Evolutionary conservation across 2,797 vertebrate genomes (phyloP), one percentile per base, ranked within the genome.

Genomic region (Mionectes olivaceus): DNA sequence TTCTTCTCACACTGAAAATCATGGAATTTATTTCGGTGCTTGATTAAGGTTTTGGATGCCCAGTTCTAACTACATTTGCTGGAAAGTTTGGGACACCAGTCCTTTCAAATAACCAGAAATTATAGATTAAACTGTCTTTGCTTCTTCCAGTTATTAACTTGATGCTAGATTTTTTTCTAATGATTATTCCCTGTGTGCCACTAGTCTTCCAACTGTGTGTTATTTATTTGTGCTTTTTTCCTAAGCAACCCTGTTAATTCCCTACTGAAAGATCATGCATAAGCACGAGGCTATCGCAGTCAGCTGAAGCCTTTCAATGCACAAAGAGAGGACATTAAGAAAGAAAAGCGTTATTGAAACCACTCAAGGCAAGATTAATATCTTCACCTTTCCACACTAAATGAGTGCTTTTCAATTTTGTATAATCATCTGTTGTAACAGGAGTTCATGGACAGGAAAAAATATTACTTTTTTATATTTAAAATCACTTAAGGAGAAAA

Each of bases 141-240:
- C 39, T 87, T 87, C 65, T 89, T 89, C 61, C 56, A 32, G 28
- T 61, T 91, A 70, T 64, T 80, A 93, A 53, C 37, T 70, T 44
- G 52, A 83, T 32, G 56, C 10, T 69, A 57, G 14, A 23, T 60
- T 78, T 78, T 37, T 87, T 91, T 30, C 49, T 73, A 83, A 76
- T 60, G 86, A 83, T 89, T 87, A 49, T 55, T 95, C 65, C 27
- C 84, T 52, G 12, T 76, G 52, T 70, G 79, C 41, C 55, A 69
- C 86, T 63, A 35, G 2, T 76, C 73, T 83, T 93, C 92, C 92
- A 90, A 2, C 92, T 88, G 84, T 83, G 78, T 71, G 76, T 71
- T 95, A 90, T 78, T 93, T 91, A 83, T 86, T 91, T 91, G 63
- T 87, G 44, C 33, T 55, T 16, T 73, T 96, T 93, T 86, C 59